Conservation (phyloP, 1,140 invertebrate genomes). For the Mylabris phalerata region DNA sequence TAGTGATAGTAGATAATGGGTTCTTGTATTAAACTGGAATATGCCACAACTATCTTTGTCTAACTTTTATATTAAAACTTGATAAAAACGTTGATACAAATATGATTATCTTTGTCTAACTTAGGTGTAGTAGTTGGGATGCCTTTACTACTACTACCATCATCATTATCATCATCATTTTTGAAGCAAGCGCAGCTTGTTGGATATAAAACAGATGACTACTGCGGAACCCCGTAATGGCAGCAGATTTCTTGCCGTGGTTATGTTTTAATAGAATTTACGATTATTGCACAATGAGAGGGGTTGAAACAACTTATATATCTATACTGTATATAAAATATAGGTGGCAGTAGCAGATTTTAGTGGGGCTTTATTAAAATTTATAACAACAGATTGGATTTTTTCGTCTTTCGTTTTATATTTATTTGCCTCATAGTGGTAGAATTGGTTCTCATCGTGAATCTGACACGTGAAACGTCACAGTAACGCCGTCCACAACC, state of each 20-base stretch:
- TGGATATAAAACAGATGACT: constrained; percentile 40
- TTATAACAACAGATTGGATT: no score
- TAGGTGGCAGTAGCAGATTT: no score
- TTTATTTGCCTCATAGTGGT: no score
- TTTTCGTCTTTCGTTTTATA: no score
- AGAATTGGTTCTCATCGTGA: background rate
- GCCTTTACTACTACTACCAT: background rate
- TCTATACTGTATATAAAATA: no score
- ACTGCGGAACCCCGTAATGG: constrained; percentile 41
- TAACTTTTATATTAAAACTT: no score
- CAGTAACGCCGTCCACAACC: constrained; percentile 7
- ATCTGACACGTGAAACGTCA: constrained; percentile 6
- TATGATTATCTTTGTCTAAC: no score
- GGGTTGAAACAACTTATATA: background rate
- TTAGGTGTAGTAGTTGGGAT: no score
- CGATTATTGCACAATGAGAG: constrained; percentile 38
- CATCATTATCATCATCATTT: background rate
- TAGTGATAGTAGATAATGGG: constrained; percentile 24
- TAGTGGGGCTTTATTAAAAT: no score
- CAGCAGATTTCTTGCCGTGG: constrained; percentile 45
- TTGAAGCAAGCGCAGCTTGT: constrained; percentile 17
- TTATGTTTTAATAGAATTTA: constrained; percentile 48
- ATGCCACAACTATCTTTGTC: constrained; percentile 3
- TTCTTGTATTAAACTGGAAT: constrained; percentile 25
- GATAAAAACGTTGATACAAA: no score